Evolutionary conservation across 2,113 vertebrate species (phyloP), one percentile per base, ranked within the genome.

Genomic region (Gallinago paraguaiae): DNA sequence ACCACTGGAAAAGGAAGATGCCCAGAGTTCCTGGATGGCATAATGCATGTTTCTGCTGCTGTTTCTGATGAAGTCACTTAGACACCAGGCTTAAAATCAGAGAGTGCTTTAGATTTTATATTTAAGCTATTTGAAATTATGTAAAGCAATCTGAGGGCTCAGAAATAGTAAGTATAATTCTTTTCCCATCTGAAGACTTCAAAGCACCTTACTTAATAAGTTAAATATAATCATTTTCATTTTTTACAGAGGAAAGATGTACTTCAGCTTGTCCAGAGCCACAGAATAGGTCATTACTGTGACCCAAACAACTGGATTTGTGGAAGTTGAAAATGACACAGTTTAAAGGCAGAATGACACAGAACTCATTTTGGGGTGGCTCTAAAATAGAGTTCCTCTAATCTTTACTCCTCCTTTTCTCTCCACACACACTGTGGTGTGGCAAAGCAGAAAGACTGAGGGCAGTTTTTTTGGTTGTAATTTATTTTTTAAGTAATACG

Each of bases 391-490:
- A 56, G 5, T 46, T 76, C 8, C 23, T 74, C 39, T 50, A 25
- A 23, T n/a, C 7, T 45, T 61, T 20, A 46, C 30, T 25, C 39
- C n/a, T 50, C 5, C 27, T 19, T 91, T 56, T 71, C 15, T 54
- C 20, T 30, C 23, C 10, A 41, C 17, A 76, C 4, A 5, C 24
- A 27, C 9, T 2, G 0, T 5, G 6, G 4, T 23, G 6, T 17
- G 17, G 31, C 41, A 65, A 82, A 70, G 37, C 17, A 41, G 23
- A 64, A 82, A 65, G 45, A 63, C 0, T 48, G 23, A 51, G 8
- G 13, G 8, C 15, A 64, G 13, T 1, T n/a, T 64, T 64, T 87
- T 69, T 8, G 1, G 12, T 37, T 69, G 7, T 16, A 65, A 69
- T n/a, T 37, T 18, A 19, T 10, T 72, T 74, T 53, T 39, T 11